Base-by-base conservation (phyloP, 2,797 vertebrate genomes). In the Zenarchopterus dispar region DNA sequence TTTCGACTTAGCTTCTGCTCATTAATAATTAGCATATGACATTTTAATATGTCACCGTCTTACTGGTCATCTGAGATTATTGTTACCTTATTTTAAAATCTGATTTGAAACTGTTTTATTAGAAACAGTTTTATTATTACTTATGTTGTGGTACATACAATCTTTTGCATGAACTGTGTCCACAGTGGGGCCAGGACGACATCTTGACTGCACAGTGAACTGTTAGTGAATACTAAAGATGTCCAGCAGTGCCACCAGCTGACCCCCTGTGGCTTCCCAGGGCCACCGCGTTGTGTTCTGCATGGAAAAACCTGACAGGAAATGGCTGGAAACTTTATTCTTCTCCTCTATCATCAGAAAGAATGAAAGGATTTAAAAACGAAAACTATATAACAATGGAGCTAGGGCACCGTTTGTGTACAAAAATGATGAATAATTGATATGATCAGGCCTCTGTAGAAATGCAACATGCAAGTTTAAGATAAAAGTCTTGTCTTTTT, bases 191-290 rank as follows among this genome's bases (percentile, higher is more conserved):
- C 17, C 43, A 0, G 18, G 24, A 55, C 9, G 9, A 11, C 57
- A 49, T 70, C 36, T 66, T 62, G 39, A 3, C 62, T 75, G 61
- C 56, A 60, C 70, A 1, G 31, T 70, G 60, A 78, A 74, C 82
- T 75, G 73, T 50, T 43, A 41, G 47, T 78, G 80, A 84, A 86
- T 86, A 58, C 66, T 80, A 81, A 88, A 70, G 52, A 49, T 53
- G 19, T 56, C 53, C 56, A 61, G 26, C 50, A 44, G 70, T n/a
- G 21, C 69, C 56, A 79, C 79, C 80, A 73, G 31, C 56, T 74
- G 59, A 77, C 72, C 73, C 62, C 48, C 47, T 8, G 33, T 36
- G n/a, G 4, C 6, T 31, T 62, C 75, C 71, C 62, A 55, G 51
- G 64, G 53, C 16, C 9, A 8, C 24, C 52, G 33, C 36, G 24